Base-by-base conservation (phyloP, 2,888 invertebrate species). In the Drosophila tanythrix region DNA sequence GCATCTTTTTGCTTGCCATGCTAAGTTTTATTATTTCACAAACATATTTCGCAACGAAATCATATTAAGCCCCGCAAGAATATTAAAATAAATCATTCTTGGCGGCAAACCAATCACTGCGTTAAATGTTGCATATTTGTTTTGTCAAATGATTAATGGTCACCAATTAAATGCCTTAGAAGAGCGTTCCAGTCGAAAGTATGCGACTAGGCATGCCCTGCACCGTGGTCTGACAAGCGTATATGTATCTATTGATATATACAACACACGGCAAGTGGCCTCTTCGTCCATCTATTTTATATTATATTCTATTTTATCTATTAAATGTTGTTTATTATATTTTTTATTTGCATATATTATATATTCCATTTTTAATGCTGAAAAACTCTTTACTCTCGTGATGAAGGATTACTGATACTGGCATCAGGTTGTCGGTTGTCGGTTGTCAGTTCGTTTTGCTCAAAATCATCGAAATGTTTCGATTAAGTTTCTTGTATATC, bases 61-160 rank as follows among this genome's bases (percentile, higher is more conserved):
- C 15, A 31, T 15, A 57, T 29, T 57, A 40, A 29, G 29, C 56
- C 21, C n/a, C 15, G 43, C 15, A 15, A 43, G 21, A 43, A 43
- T 57, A 57, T 57, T 57, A 43, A 43, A 43, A 57, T 43, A 57
- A 57, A 57, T 57, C 57, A 43, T 25, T 43, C 15, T 31, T 57
- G 31, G 21, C 31, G 31, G 57, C 40, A 57, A 43, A 31, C 57
- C 57, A 57, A 57, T 57, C 43, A 57, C 40, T 21, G 43, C 40
- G 57, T 57, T 57, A 57, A 57, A 57, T 57, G 57, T 57, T 57
- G 40, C 57, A 57, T 43, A 57, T 57, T 57, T 57, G 43, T 57
- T 57, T 21, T 57, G 57, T 43, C 31, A 40, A 57, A 57, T 43
- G 57, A 57, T 57, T 57, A 57, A 57, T 57, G 57, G 57, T 57